These are phyloP conservation scores for Psammodynastes pulverulentus DNA, from an alignment of 2,113 vertebrate species.

Conservation along the genomic window DNA sequence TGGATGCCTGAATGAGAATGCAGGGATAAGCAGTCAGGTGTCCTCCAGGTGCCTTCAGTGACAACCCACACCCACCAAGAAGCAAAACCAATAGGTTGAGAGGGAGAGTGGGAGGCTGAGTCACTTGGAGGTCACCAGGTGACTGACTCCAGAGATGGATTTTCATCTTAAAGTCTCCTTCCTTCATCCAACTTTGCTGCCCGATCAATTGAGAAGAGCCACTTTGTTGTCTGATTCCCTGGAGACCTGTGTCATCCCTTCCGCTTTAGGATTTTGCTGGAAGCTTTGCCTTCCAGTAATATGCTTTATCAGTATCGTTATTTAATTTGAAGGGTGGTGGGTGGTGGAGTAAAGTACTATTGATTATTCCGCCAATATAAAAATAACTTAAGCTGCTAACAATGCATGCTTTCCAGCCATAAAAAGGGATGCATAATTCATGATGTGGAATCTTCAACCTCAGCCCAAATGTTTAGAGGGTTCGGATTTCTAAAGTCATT, in stretches of 20 bases:
- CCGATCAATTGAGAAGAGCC: neutral
- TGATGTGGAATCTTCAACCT: neutral
- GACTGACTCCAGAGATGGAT: neutral
- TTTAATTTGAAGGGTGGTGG: constrained; percentile 48
- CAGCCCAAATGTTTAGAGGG: neutral
- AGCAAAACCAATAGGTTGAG: neutral
- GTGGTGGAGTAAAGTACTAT: constrained; percentile 16
- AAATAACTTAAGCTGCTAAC: constrained; percentile 21
- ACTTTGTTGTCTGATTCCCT: neutral
- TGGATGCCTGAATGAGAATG: neutral
- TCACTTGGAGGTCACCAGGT: neutral
- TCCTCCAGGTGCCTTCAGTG: neutral
- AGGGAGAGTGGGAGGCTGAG: neutral
- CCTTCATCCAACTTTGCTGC: neutral
- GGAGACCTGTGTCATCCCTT: neutral
- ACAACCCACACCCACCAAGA: neutral
- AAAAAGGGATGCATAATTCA: constrained; percentile 21
- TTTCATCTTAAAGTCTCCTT: neutral
- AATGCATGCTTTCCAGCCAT: neutral
- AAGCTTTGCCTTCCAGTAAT: constrained; percentile 29
- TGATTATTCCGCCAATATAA: constrained; percentile 31
- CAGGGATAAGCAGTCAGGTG: neutral
- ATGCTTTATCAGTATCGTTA: constrained; percentile 39
- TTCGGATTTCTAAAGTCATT: neutral
- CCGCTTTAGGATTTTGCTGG: neutral